phyloP scores from a whole-genome alignment of 92 coral and sea anemone species.

The Scolanthus callimorphus region DNA sequence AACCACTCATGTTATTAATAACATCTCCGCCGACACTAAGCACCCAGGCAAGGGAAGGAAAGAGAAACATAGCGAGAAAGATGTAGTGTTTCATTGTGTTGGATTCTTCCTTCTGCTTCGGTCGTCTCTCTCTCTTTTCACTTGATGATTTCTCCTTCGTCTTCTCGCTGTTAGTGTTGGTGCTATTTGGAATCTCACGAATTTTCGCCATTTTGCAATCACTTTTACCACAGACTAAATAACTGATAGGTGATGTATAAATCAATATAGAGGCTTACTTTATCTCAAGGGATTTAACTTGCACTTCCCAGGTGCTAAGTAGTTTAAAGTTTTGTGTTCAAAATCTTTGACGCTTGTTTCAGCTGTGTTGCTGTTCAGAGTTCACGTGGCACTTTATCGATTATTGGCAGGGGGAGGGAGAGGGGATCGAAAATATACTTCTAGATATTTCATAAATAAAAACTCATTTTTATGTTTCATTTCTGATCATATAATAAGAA shows the following conservation, averaged over 20 bases:
- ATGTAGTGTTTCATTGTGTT: slow-evolving; percentile 51
- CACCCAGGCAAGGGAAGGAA: slow-evolving; percentile 79
- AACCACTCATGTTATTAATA: slow-evolving; percentile 46
- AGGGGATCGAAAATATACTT: background rate
- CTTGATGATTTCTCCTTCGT: slow-evolving; percentile 17
- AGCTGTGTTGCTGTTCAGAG: slow-evolving; percentile 12
- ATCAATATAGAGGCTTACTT: too few relatives aligned
- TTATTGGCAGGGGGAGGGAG: slow-evolving; percentile 18
- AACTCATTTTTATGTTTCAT: too few relatives aligned
- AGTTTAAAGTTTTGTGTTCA: too few relatives aligned
- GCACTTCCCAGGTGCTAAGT: background rate
- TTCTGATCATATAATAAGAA: too few relatives aligned
- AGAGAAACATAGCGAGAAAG: slow-evolving; percentile 54
- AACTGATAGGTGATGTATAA: too few relatives aligned
- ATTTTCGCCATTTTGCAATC: slow-evolving; percentile 16
- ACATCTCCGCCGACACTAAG: slow-evolving; percentile 65
- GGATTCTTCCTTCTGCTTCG: slow-evolving; percentile 26
- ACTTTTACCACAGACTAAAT: too few relatives aligned
- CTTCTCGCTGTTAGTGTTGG: slow-evolving; percentile 4
- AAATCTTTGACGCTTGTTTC: too few relatives aligned
- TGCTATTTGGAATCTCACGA: background rate
- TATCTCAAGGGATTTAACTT: too few relatives aligned
- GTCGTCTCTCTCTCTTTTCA: slow-evolving; percentile 4
- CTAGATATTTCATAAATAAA: too few relatives aligned
- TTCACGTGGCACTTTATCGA: slow-evolving; percentile 33